Evolutionary conservation across 1,140 invertebrate species (phyloP), one percentile per base, ranked within the genome.

Genomic region (Drosophila kanapiae): DNA sequence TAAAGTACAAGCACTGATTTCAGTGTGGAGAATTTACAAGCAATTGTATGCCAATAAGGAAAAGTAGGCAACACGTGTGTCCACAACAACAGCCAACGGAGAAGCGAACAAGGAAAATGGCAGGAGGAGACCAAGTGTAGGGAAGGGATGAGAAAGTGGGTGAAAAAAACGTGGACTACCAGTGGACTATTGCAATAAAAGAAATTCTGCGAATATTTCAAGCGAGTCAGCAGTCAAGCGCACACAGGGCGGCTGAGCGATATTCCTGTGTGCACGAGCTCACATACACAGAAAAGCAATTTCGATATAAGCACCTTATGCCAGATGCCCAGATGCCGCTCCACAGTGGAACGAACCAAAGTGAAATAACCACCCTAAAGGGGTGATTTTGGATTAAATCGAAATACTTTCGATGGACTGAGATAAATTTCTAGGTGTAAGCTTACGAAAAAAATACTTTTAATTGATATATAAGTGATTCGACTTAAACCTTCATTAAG

Each of bases 131-230:
- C 13, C 10, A 8, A 10, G 49, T 3, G 23, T 23, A 23, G 23
- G 49, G 10, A 8, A 35, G 2, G 33, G 51, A 16, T 3, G 16
- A 14, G 42, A 38, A 37, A 65, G 61, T 18, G 38, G 54, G 38
- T 13, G 62, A 45, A 69, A 63, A 60, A 83, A 67, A 51, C 47
- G 53, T 79, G 78, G 51, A 76, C 60, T 67, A 79, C 64, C 69
- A 86, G 57, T 71, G 78, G 74, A 81, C 82, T 78, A 75, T 60
- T 70, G 80, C 84, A 86, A 87, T 87, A 87, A 86, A 72, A 81
- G 70, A 79, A 90, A 88, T 88, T 85, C 81, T 88, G 63, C 81
- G 69, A 90, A 88, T 90, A 82, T 88, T 88, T 87, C 54, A 68
- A 90, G 77, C 68, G 68, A 81, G 81, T 60, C 69, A 64, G 65